phyloP scores from a whole-genome alignment of 2,888 invertebrate genomes.

The Cerceris ruficornis region DNA sequence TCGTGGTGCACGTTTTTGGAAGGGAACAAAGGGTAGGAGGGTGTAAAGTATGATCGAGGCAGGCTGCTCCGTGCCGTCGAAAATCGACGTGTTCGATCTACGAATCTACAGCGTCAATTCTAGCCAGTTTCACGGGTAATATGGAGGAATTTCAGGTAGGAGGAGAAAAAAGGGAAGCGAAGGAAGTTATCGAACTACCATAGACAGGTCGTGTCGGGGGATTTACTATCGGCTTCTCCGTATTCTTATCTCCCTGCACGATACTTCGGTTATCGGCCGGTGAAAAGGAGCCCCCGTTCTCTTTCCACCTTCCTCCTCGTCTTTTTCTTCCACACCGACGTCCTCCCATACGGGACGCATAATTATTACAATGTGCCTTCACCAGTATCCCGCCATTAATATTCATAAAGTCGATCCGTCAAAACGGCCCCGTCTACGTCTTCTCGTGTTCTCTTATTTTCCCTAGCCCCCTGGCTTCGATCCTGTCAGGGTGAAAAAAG shows the following conservation, averaged over 20 bases:
- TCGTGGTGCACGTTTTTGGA: background rate
- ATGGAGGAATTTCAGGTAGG: slow-evolving; percentile 17
- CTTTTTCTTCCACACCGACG: slow-evolving; percentile 21
- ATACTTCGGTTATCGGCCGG: slow-evolving; percentile 48
- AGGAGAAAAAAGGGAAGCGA: slow-evolving; percentile 38
- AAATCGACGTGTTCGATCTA: slow-evolving; percentile 2
- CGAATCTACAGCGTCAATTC: slow-evolving; percentile 13
- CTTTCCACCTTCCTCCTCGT: background rate
- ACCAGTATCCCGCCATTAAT: slow-evolving; percentile 55
- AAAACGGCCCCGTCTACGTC: slow-evolving; percentile 44
- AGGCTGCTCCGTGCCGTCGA: background rate
- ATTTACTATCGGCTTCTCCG: slow-evolving; percentile 51
- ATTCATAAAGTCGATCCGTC: slow-evolving; percentile 68
- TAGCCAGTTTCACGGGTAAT: slow-evolving; percentile 22
- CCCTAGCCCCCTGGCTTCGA: slow-evolving; percentile 12
- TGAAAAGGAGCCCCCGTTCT: slow-evolving; percentile 3
- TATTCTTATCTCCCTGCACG: slow-evolving; percentile 42
- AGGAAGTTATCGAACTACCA: slow-evolving; percentile 41
- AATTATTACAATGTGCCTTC: slow-evolving; percentile 61
- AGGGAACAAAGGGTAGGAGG: background rate
- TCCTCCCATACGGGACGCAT: slow-evolving; percentile 52
- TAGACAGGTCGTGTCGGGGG: slow-evolving; percentile 42
- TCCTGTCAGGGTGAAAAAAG: background rate
- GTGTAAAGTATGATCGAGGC: background rate
- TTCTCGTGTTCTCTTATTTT: slow-evolving; percentile 14